Evolutionary conservation across 2,797 vertebrate species (phyloP).

Genomic region (Alfaro cultratus): DNA sequence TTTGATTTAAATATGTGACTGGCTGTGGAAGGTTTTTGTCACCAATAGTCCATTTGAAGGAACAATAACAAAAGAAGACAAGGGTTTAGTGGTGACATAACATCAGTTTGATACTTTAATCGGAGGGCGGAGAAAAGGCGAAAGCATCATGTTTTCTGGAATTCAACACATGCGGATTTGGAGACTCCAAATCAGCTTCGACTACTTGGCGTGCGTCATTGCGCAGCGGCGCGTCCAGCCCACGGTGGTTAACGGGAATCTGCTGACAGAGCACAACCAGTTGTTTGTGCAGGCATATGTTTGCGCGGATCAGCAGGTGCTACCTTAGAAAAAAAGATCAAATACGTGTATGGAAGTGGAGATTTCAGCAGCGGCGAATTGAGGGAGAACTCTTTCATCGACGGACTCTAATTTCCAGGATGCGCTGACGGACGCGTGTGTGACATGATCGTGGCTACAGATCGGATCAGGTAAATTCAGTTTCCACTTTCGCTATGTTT

Average conservation of each 20-base stretch:
- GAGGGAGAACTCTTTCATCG: constrained; percentile 26
- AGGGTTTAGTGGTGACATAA: constrained; percentile 5
- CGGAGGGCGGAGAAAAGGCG: neutral
- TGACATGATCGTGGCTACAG: constrained; percentile 49
- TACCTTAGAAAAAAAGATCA: constrained; percentile 9
- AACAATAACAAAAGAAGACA: neutral
- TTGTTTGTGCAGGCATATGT: constrained; percentile 57
- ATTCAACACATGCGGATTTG: constrained; percentile 49
- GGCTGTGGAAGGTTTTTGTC: neutral
- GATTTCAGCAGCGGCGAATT: constrained; percentile 21
- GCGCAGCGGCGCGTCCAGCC: constrained; percentile 64
- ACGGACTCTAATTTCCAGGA: constrained; percentile 49
- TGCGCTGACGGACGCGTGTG: constrained; percentile 43
- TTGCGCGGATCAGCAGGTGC: constrained; percentile 60
- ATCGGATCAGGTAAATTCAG: constrained; percentile 73
- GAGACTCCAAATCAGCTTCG: constrained; percentile 63
- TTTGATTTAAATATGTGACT: neutral
- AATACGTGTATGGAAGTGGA: constrained; percentile 45
- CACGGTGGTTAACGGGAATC: constrained; percentile 52
- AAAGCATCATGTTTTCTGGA: constrained; percentile 17
- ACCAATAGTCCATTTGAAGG: neutral
- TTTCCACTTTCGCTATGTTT: constrained; percentile 28
- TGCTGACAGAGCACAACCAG: constrained; percentile 73
- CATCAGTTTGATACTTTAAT: neutral
- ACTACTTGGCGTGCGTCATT: constrained; percentile 73